Percentiles rank a stretch among this genome's conserved stretches.
Evolutionary conservation across 23 tunicate species (phyloP).

Genomic region (Styela plicata): DNA sequence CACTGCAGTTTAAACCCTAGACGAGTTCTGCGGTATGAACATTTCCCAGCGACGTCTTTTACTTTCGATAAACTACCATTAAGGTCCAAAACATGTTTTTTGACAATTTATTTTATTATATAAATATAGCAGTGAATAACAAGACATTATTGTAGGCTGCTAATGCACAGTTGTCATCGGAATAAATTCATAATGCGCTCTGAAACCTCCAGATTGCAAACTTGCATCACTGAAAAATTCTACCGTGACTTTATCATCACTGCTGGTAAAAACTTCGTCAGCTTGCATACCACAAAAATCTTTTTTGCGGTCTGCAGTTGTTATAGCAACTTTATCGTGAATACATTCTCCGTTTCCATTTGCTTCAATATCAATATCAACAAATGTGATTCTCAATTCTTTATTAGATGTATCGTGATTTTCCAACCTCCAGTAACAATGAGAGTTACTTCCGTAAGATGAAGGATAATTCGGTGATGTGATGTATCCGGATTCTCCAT

Average conservation of each 20-base stretch:
- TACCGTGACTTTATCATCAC: background rate
- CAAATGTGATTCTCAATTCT: background rate
- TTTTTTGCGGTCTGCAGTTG: too few species aligned
- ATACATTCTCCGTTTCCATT: background rate
- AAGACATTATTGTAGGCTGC: too few species aligned
- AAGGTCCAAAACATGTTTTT: too few species aligned
- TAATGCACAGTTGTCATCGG: background rate
- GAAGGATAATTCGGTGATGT: background rate
- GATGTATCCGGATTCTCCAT: background rate
- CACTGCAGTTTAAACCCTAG: too few species aligned
- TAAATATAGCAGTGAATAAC: too few species aligned
- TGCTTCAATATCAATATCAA: constrained; percentile 18
- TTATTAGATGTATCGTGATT: background rate
- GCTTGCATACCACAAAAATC: constrained; percentile 9
- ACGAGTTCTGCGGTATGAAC: too few species aligned
- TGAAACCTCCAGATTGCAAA: constrained; percentile 6
- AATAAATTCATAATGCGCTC: constrained; percentile 6
- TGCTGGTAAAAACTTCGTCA: background rate
- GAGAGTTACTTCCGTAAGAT: background rate
- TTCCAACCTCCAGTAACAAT: background rate
- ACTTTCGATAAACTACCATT: too few species aligned
- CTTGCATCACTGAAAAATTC: background rate
- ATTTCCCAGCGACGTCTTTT: too few species aligned
- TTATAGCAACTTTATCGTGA: background rate
- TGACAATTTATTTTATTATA: too few species aligned